Conservation (phyloP, 2,113 vertebrate species). For the Barbus barbus region DNA sequence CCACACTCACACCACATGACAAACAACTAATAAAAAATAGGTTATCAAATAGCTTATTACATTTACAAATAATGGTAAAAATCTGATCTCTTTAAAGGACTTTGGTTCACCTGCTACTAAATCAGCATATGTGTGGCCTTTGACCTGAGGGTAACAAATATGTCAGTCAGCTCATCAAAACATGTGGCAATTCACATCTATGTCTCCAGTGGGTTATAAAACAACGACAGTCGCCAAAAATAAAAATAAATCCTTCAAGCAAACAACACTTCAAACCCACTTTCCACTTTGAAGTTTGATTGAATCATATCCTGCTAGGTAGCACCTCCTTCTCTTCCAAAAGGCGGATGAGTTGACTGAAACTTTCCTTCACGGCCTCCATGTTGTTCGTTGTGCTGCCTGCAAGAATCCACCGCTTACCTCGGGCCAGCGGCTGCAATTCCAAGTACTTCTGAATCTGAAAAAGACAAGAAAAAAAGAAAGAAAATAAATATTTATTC, state of each 20-base stretch:
- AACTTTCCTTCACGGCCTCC: constrained; percentile 91
- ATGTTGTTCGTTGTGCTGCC: constrained; percentile 87
- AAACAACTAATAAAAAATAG: neutral
- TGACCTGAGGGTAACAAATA: constrained; percentile 15
- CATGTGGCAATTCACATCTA: constrained; percentile 22
- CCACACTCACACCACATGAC: neutral
- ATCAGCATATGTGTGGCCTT: constrained; percentile 13
- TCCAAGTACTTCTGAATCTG: constrained; percentile 98
- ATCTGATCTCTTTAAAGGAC: neutral
- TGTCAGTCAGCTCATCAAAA: constrained; percentile 20
- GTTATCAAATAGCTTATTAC: neutral
- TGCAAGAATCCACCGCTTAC: constrained; percentile 95
- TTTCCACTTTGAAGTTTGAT: constrained; percentile 39
- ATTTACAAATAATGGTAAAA: constrained; percentile 8
- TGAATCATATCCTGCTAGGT: constrained; percentile 85
- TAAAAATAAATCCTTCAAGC: constrained; percentile 1
- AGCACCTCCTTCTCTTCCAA: constrained; percentile 92
- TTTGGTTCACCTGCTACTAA: constrained; percentile 28
- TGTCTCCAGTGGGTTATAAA: constrained; percentile 43
- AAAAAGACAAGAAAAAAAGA: constrained; percentile 37
- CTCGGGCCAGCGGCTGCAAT: constrained; percentile 92
- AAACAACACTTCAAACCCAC: constrained; percentile 31
- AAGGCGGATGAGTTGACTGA: constrained; percentile 88
- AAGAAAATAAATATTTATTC: constrained; percentile 23
- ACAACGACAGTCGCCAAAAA: neutral